Evolutionary conservation across 1,140 invertebrate genomes (phyloP).

Genomic region (Penaeus indicus): DNA sequence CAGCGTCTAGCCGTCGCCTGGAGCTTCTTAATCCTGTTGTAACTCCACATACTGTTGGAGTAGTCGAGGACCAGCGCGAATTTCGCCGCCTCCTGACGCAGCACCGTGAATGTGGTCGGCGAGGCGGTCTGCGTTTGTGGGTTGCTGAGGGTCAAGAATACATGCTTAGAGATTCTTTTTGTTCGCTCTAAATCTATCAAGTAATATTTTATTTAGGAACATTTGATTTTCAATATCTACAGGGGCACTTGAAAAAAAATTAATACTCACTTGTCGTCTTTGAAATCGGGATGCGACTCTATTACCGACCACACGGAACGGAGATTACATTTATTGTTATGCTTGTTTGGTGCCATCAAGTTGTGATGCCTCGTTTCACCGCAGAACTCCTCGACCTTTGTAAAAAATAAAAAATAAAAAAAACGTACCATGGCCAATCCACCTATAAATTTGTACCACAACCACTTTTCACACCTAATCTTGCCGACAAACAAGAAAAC

Average conservation of each 20-base stretch:
- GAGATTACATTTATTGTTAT: conserved; percentile 3
- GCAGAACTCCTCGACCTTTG: conserved; percentile 39
- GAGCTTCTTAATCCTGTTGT: conserved; percentile 19
- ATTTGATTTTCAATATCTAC: conserved; percentile 29
- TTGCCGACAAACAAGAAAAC: too few relatives aligned
- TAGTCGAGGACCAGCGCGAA: conserved; percentile 41
- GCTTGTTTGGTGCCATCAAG: background rate
- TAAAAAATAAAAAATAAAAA: background rate
- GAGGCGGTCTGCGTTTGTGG: background rate
- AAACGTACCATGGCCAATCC: too few relatives aligned
- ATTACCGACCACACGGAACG: conserved; percentile 34
- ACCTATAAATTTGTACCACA: too few relatives aligned
- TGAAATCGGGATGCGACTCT: conserved; percentile 60
- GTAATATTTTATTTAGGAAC: too few relatives aligned
- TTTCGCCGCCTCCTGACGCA: conserved; percentile 12
- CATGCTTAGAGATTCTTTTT: background rate
- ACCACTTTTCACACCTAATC: too few relatives aligned
- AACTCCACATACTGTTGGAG: conserved; percentile 24
- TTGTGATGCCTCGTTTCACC: background rate
- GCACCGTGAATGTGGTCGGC: conserved; percentile 7
- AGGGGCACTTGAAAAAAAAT: background rate
- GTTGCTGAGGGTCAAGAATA: background rate
- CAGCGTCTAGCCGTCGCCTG: conserved; percentile 7
- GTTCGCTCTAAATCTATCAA: too few relatives aligned
- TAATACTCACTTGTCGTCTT: conserved; percentile 26